Conservation (phyloP, 2,797 vertebrate genomes). For the Ispidina picta region DNA sequence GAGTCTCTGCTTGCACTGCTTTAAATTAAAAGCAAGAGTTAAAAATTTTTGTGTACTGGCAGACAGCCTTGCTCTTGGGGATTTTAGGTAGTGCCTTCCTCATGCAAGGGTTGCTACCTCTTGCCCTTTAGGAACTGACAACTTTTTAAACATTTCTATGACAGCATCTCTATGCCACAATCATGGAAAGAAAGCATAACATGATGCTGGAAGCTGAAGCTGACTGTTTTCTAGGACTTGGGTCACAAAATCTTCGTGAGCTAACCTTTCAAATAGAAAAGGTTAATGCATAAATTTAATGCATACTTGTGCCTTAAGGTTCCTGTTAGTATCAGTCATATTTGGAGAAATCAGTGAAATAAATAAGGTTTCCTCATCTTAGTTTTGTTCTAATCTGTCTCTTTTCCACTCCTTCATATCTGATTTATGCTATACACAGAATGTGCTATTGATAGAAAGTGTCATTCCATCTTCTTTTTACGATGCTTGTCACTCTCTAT, state of each 20-base stretch:
- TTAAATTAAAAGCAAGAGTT: background rate
- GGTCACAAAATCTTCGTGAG: background rate
- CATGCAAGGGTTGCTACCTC: background rate
- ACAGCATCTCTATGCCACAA: background rate
- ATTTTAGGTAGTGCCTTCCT: background rate
- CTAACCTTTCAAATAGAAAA: background rate
- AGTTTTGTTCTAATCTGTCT: background rate
- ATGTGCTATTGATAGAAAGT: accelerated
- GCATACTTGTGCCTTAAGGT: background rate
- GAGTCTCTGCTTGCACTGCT: background rate
- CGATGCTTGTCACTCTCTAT: background rate
- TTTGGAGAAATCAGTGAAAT: background rate
- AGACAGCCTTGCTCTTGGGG: background rate
- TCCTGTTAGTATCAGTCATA: background rate
- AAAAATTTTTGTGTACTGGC: background rate
- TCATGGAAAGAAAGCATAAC: background rate
- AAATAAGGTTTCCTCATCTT: background rate
- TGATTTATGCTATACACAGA: background rate
- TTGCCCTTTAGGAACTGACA: conserved; percentile 23
- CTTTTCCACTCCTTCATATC: background rate
- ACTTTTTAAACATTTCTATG: background rate
- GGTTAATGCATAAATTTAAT: background rate
- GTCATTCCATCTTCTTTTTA: conserved; percentile 5
- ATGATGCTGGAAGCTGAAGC: background rate
- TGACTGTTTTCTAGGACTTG: background rate